Evolutionary conservation across 2,797 vertebrate species (phyloP).

Genomic region (Sebastes trivittatus): DNA sequence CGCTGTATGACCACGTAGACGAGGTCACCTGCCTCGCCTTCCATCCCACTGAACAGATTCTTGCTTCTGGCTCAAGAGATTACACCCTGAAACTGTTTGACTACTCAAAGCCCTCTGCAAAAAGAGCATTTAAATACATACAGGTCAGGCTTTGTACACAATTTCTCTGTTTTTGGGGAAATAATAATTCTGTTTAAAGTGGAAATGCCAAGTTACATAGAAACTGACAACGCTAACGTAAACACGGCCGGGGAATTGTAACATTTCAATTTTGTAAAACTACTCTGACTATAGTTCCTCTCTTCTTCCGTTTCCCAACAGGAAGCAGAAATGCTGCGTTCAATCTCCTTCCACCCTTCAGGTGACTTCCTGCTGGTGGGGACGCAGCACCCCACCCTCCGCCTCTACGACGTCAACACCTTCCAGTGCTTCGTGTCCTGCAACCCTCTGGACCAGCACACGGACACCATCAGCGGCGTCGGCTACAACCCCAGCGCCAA

Average conservation of each 20-base stretch:
- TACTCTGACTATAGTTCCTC: neutral
- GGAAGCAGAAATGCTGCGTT: conserved; percentile 98
- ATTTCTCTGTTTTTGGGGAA: neutral
- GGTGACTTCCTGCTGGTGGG: conserved; percentile 97
- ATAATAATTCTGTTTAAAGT: neutral
- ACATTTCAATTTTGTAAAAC: neutral
- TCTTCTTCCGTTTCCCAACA: conserved; percentile 45
- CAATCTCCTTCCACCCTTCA: conserved; percentile 97
- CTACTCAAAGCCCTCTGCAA: conserved; percentile 98
- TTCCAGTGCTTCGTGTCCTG: conserved; percentile 99
- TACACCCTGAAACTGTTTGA: conserved; percentile 98
- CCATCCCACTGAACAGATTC: conserved; percentile 96
- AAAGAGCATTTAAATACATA: conserved; percentile 97
- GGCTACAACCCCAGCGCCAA: conserved; percentile 93
- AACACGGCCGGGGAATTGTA: neutral
- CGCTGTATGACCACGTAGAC: conserved; percentile 96
- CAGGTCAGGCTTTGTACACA: conserved; percentile 83
- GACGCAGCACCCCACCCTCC: conserved; percentile 95
- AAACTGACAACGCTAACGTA: neutral
- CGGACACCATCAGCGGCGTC: conserved; percentile 94
- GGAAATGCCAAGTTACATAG: neutral
- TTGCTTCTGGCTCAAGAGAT: conserved; percentile 96
- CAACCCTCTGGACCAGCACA: conserved; percentile 97
- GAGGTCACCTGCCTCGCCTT: conserved; percentile 97
- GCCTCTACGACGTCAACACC: conserved; percentile 97